Percentiles rank a stretch among this genome's conserved stretches.
Conservation (phyloP, 1,140 invertebrate species). For the Trichonephila inaurata region DNA sequence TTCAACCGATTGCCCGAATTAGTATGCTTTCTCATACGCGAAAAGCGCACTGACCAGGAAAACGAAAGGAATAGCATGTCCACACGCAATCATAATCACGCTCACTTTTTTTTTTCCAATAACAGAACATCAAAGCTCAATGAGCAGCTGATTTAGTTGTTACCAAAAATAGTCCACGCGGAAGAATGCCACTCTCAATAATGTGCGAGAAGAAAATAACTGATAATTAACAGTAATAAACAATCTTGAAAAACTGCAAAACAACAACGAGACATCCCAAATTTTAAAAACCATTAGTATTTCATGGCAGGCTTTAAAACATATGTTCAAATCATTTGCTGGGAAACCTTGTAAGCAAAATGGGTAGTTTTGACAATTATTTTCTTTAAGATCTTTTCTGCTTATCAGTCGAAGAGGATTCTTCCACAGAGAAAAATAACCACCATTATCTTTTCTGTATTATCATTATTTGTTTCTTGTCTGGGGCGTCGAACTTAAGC, state of each 20-base stretch:
- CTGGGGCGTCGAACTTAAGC: slow-evolving; percentile 59
- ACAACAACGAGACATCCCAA: neutral
- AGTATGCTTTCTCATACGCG: neutral
- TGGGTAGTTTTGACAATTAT: slow-evolving; percentile 26
- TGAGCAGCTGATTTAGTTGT: slow-evolving; percentile 17
- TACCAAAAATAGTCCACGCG: slow-evolving; percentile 42
- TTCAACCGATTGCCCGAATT: slow-evolving; percentile 2
- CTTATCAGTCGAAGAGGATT: slow-evolving; percentile 26
- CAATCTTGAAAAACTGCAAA: neutral
- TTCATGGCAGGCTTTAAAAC: neutral
- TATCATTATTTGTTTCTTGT: slow-evolving; percentile 65
- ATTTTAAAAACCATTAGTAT: slow-evolving; percentile 26
- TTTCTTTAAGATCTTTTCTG: slow-evolving; percentile 6
- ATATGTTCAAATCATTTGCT: slow-evolving; percentile 2
- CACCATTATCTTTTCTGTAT: slow-evolving; percentile 52
- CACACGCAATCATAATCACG: slow-evolving; percentile 30
- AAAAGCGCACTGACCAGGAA: slow-evolving; percentile 45
- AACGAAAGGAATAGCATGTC: slow-evolving; percentile 23
- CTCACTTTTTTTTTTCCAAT: slow-evolving; percentile 28
- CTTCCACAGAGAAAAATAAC: slow-evolving; percentile 23
- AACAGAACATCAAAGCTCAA: slow-evolving; percentile 16
- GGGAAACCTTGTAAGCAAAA: neutral
- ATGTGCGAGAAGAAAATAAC: neutral
- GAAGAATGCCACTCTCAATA: neutral
- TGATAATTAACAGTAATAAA: neutral